These are phyloP conservation scores for Pentamera pediparva DNA, from an alignment of 53 echinoderm and acorn worm species.

Conservation along the genomic window DNA sequence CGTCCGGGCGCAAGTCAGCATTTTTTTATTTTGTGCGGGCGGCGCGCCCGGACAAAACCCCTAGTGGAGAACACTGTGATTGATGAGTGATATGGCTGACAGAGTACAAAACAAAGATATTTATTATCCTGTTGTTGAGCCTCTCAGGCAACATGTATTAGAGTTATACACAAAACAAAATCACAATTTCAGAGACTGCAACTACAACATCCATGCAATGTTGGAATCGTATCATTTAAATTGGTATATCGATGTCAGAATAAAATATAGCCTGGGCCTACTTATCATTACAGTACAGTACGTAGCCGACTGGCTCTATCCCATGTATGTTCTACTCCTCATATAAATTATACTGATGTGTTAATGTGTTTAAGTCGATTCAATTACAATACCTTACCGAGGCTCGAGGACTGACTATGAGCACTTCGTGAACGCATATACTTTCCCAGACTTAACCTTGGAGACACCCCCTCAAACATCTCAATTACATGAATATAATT, in stretches of 20 bases:
- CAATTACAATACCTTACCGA: not conserved
- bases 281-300: not conserved
- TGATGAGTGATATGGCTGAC: not conserved
- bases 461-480: not conserved
- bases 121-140: not conserved
- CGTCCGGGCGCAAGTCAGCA: too few relatives aligned
- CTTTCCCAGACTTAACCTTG: not conserved
- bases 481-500: not conserved
- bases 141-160: not conserved
- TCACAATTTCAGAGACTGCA: not conserved
- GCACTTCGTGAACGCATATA: not conserved
- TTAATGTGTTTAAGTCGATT: not conserved
- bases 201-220: not conserved
- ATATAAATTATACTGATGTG: too few relatives aligned
- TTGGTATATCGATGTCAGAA: not conserved
- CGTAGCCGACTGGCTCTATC: not conserved
- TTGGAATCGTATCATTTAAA: not conserved
- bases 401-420: not conserved
- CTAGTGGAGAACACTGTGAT: too few relatives aligned
- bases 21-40: too few relatives aligned
- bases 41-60: too few relatives aligned
- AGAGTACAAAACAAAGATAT: not conserved
- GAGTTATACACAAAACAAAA: not conserved
- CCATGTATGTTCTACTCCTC: not conserved
- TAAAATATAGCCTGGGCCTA: too few relatives aligned